Base-by-base conservation (phyloP, 2,113 vertebrate genomes). In the Corythoichthys intestinalis region DNA sequence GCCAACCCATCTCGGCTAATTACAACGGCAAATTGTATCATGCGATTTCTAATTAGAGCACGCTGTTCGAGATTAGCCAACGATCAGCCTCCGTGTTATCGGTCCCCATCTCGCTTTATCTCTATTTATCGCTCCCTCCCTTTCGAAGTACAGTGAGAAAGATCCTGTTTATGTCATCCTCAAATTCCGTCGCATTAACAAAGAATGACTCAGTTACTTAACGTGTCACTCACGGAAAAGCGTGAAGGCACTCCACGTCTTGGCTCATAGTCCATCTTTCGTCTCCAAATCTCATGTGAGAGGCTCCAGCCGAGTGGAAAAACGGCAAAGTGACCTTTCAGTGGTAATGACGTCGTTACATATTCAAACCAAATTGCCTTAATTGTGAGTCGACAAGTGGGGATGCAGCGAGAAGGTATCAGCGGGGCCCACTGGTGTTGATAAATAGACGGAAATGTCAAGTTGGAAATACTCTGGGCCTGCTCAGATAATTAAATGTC, bases 11-110 rank as follows among this genome's bases (percentile, higher is more conserved):
- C 94, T 95, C 91, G 92, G 93, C 95, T 96, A 97, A 98, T 98
- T 98, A 98, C 94, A 94, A 94, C 92, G 92, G 94, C 94, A 96
- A 96, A 97, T 94, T 96, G 94, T 96, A 95, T 98, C 94, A 96
- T 96, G 96, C 95, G 95, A 96, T 95, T 95, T 94, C 93, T 98
- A 97, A 98, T 97, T 96, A 97, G 93, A 94, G 93, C 94, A 95
- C 91, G 94, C 94, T 96, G 94, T 94, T 96, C 92, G 87, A 95
- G 94, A 95, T 96, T 96, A 98, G 98, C 94, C 94, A 94, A 94
- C 94, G 93, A 96, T 97, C 94, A 94, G 90, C 92, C 90, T 91
- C 91, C 87, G 87, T 92, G 93, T 94, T 95, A 94, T 93, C 94
- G 91, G 87, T 84, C 92, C 92, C 90, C 94, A 84, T 86, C 86